phyloP scores from a whole-genome alignment of 2,797 vertebrate species.

The Carcharodon carcharias region DNA sequence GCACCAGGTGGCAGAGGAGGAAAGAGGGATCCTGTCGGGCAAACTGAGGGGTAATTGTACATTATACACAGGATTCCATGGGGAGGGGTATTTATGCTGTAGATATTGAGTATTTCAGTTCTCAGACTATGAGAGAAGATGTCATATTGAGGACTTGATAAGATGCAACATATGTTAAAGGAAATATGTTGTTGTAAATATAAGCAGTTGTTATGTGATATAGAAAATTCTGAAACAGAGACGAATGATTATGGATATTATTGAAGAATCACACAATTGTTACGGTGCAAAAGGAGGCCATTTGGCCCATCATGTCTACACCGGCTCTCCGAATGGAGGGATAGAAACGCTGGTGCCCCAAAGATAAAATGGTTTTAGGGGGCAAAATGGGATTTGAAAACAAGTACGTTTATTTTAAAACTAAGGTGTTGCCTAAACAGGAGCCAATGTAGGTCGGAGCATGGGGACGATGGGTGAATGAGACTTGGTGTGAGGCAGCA shows the following conservation, averaged over 20 bases:
- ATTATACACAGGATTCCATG: background rate
- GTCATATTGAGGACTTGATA: background rate
- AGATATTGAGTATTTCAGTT: too few relatives aligned
- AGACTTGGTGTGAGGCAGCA: too few relatives aligned
- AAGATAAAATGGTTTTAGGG: too few relatives aligned
- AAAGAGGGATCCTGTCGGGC: constrained; percentile 46
- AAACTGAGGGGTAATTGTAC: constrained; percentile 50
- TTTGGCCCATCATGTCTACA: too few relatives aligned
- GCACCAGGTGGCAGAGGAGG: constrained; percentile 49
- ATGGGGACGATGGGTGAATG: too few relatives aligned
- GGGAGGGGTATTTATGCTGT: background rate
- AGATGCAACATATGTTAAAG: background rate
- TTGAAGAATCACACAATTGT: background rate
- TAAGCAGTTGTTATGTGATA: too few relatives aligned
- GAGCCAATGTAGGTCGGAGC: too few relatives aligned
- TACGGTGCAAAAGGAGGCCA: too few relatives aligned
- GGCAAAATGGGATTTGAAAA: background rate
- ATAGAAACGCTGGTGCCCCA: background rate
- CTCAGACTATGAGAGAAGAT: background rate
- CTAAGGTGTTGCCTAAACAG: too few relatives aligned
- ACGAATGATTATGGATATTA: background rate
- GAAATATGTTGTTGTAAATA: background rate
- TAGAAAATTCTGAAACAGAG: background rate
- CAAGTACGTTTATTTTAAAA: too few relatives aligned
- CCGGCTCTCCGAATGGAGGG: background rate